A percentile compares a stretch with the other conserved stretches of the same genome.
These are phyloP conservation scores for Agelastica alni DNA, from an alignment of 2,888 invertebrate species.

Conservation along the genomic window DNA sequence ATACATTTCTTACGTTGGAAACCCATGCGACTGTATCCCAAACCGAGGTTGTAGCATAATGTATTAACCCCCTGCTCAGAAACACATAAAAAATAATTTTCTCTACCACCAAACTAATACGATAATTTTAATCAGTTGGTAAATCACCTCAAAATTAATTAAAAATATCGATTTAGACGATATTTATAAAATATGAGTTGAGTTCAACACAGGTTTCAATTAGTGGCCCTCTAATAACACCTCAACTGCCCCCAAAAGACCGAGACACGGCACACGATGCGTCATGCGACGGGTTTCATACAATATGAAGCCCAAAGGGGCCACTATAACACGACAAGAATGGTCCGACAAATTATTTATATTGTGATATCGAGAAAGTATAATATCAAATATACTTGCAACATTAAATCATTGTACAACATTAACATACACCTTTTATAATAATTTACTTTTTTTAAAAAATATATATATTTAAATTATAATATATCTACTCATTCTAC, in stretches of 20 bases:
- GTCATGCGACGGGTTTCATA: slow-evolving; percentile 25
- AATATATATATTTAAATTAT: too few relatives aligned
- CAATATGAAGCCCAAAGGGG: slow-evolving; percentile 27
- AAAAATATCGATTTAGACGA: slow-evolving; percentile 8
- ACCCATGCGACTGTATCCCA: too few relatives aligned
- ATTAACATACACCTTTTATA: too few relatives aligned
- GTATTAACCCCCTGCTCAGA: too few relatives aligned
- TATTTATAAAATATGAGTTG: slow-evolving; percentile 15
- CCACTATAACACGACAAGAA: slow-evolving; percentile 37
- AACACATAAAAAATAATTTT: too few relatives aligned
- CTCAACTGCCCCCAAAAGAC: slow-evolving; percentile 45
- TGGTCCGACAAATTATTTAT: slow-evolving; percentile 38
- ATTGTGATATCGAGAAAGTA: neutral
- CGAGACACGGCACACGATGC: slow-evolving; percentile 39
- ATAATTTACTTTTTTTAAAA: too few relatives aligned
- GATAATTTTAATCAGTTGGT: neutral
- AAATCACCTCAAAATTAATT: slow-evolving; percentile 5
- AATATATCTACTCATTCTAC: too few relatives aligned
- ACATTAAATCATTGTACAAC: too few relatives aligned
- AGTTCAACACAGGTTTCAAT: slow-evolving; percentile 44
- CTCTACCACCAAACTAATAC: too few relatives aligned
- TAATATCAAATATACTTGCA: too few relatives aligned
- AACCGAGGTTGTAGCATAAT: too few relatives aligned
- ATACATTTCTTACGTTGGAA: too few relatives aligned
- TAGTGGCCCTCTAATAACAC: slow-evolving; percentile 45